A percentile compares a stretch with the other conserved stretches of the same genome.
phyloP scores from a whole-genome alignment of 1,140 invertebrate species.

The Trachymyrmex septentrionalis region DNA sequence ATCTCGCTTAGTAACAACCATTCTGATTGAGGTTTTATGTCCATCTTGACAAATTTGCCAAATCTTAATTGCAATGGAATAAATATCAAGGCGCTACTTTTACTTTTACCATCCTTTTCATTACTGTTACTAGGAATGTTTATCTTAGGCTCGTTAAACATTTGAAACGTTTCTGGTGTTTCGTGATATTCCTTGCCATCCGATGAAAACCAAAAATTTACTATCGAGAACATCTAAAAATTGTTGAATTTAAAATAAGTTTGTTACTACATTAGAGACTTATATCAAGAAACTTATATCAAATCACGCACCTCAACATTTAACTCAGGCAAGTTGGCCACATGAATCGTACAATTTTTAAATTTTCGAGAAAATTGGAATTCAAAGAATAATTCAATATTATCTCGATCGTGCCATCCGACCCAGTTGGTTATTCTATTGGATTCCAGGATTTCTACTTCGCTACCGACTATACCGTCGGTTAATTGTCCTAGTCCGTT shows the following conservation, averaged over 20 bases:
- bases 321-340: slow-evolving; percentile 91
- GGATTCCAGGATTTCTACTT: slow-evolving; percentile 75
- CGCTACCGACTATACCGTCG: slow-evolving; percentile 87
- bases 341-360: slow-evolving; percentile 91
- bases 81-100: slow-evolving; percentile 86
- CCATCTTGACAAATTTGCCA: slow-evolving; percentile 92
- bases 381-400: slow-evolving; percentile 92
- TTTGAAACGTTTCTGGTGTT: slow-evolving; percentile 83
- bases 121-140: slow-evolving; percentile 69
- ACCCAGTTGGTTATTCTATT: slow-evolving; percentile 89
- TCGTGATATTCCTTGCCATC: slow-evolving; percentile 92
- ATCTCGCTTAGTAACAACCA: slow-evolving; percentile 97
- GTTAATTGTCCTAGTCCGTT: slow-evolving; percentile 95
- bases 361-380: slow-evolving; percentile 93
- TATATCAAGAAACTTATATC: slow-evolving; percentile 11
- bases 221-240: slow-evolving; percentile 89
- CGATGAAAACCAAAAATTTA: slow-evolving; percentile 92
- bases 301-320: slow-evolving; percentile 89
- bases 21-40: slow-evolving; percentile 92
- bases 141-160: slow-evolving; percentile 86
- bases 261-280: slow-evolving; percentile 2
- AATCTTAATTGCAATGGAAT: slow-evolving; percentile 92
- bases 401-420: slow-evolving; percentile 92
- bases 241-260: slow-evolving; percentile 23
- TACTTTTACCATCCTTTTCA: slow-evolving; percentile 84